phyloP scores from a whole-genome alignment of 2,113 vertebrate species.

The Peucedramus taeniatus region DNA sequence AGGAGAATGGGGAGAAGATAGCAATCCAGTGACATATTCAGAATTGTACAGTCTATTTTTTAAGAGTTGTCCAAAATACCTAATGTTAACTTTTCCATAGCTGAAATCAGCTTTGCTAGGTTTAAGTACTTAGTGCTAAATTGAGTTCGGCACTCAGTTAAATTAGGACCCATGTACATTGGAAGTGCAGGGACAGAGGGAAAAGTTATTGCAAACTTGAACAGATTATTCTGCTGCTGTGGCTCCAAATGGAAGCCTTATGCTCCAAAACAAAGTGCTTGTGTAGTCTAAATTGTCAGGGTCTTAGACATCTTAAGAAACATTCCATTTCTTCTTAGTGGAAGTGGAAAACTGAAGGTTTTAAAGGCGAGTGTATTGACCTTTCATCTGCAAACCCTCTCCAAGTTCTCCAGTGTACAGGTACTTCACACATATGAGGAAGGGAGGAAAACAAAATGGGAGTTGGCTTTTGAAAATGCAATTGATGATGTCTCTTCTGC shows the following conservation, averaged over 20 bases:
- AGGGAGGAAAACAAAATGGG: accelerated
- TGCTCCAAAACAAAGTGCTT: background rate
- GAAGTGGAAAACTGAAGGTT: background rate
- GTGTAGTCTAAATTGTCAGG: background rate
- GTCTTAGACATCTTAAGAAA: background rate
- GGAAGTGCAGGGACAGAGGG: background rate
- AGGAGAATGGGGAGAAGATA: background rate
- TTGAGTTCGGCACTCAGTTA: background rate
- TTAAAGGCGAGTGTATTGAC: background rate
- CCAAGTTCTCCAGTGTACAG: background rate
- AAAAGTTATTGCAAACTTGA: background rate
- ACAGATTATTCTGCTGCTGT: background rate
- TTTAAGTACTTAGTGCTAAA: background rate
- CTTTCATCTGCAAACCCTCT: background rate
- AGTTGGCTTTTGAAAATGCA: background rate
- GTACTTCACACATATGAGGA: background rate
- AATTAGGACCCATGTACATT: background rate
- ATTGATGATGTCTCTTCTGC: background rate
- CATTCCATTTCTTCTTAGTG: background rate
- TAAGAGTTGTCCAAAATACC: background rate
- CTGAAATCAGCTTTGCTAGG: background rate
- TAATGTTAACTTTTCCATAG: background rate
- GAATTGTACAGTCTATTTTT: background rate
- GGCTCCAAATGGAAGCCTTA: background rate
- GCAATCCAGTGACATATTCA: background rate